Base-by-base conservation (phyloP, 2,888 invertebrate species). In the Agelastica alni region DNA sequence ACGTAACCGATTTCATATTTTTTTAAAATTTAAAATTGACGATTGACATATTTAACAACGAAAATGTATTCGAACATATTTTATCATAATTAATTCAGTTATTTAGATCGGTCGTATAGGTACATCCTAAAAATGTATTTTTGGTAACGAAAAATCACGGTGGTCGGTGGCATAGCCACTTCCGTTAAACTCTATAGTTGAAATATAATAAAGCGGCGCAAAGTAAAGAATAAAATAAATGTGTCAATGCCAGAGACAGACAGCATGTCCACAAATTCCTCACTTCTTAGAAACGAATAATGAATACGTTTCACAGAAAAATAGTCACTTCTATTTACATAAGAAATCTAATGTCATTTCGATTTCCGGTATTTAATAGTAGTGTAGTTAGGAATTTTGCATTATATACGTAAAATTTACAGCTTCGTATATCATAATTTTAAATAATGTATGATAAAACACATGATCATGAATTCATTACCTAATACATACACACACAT, bases 211-310 rank as follows among this genome's bases (percentile, higher is more conserved):
- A 28, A 26, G 4, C 30, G 28, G 7, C 30, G 10, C 16, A 43
- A 18, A 31, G 30, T n/a, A 43, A 43, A 28, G 30, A 10, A n/a
- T 32, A 20, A 39, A 39, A 30, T 17, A 30, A 48, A 39, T 48
- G 30, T 48, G 39, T 48, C 39, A 48, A 31, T 48, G 48, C 39
- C 39, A 48, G 28, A 48, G 18, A 41, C 48, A 53, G 53, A 53
- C 53, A 53, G 53, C 53, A 22, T 53, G 53, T 42, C 53, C 47
- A 47, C 53, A 47, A 53, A 53, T 46, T 53, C 46, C 36, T 47
- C 42, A 47, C 42, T 53, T 47, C 53, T 30, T 4, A 26, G 53
- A 53, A 53, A 34, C 28, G 39, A 47, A 17, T 47, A 53, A 47
- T 39, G 30, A 42, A 42, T 34, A 46, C 7, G 14, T 42, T 47